Conservation (phyloP, 2,113 vertebrate species). For the Promerops cafer region DNA sequence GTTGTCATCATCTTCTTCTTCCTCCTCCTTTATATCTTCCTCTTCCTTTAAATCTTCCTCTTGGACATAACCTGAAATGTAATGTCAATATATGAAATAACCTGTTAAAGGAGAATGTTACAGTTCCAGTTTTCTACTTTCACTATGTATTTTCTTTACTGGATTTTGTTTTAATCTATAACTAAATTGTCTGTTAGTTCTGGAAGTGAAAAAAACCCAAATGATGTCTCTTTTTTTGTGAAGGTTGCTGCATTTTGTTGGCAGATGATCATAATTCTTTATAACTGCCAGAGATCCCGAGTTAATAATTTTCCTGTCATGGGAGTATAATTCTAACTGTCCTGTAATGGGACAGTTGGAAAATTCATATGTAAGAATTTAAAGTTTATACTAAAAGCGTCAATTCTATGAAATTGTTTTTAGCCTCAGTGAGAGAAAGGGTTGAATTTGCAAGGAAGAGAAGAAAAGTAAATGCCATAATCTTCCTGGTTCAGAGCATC, state of each 20-base stretch:
- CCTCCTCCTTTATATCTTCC: constrained; percentile 83
- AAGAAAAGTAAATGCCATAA: neutral
- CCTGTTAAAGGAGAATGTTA: neutral
- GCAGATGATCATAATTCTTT: constrained; percentile 51
- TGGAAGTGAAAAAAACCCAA: neutral
- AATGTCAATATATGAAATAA: constrained; percentile 46
- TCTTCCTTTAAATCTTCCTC: constrained; percentile 85
- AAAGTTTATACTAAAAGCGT: constrained; percentile 47
- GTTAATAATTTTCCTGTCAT: constrained; percentile 57
- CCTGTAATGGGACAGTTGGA: constrained; percentile 21
- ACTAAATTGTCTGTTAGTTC: neutral
- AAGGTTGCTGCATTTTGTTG: constrained; percentile 11
- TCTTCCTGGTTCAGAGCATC: neutral
- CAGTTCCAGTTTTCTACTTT: neutral
- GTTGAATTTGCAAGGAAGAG: neutral
- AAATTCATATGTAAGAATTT: constrained; percentile 42
- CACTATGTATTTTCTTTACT: neutral
- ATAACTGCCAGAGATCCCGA: constrained; percentile 34
- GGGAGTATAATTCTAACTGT: constrained; percentile 33
- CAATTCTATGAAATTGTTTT: constrained; percentile 27
- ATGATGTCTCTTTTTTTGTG: neutral
- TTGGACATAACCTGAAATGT: constrained; percentile 87
- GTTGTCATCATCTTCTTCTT: constrained; percentile 84
- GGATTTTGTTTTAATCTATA: neutral
- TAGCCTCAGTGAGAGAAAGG: neutral